Evolutionary conservation across 2,888 invertebrate species (phyloP).

Genomic region (Congeria kusceri): DNA sequence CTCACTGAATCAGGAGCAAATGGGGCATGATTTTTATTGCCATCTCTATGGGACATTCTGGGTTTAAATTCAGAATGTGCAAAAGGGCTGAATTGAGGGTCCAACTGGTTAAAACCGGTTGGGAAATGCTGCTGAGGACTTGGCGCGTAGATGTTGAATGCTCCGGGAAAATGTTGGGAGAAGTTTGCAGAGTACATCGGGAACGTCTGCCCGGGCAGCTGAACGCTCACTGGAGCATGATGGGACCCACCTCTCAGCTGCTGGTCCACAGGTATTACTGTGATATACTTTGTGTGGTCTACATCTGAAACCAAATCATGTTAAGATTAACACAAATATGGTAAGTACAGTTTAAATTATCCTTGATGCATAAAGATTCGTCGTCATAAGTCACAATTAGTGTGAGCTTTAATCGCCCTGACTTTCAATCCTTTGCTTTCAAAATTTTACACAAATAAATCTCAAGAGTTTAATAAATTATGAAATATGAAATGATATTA

Average conservation of each 20-base stretch:
- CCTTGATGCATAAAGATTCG: no score
- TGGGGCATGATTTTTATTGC: not conserved
- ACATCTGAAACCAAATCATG: not conserved
- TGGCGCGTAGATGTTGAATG: not conserved
- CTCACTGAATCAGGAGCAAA: not conserved
- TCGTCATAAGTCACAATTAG: no score
- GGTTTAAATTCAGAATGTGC: not conserved
- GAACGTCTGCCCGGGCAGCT: conserved; percentile 47
- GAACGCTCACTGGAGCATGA: conserved; percentile 42
- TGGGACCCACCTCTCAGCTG: conserved; percentile 43
- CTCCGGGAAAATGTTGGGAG: not conserved
- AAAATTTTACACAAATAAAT: no score
- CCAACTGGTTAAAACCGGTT: not conserved
- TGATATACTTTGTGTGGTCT: conserved; percentile 71
- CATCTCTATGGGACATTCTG: no score
- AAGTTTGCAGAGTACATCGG: conserved; percentile 4
- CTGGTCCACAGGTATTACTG: conserved; percentile 76
- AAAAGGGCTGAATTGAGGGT: not conserved
- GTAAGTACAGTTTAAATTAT: no score
- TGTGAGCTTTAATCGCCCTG: no score
- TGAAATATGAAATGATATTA: no score
- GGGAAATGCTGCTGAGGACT: not conserved
- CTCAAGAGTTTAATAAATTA: no score
- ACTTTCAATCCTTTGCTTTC: no score
- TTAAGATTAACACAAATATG: no score